Conservation (phyloP, 2,888 invertebrate genomes). For the Dasypogon diadema region DNA sequence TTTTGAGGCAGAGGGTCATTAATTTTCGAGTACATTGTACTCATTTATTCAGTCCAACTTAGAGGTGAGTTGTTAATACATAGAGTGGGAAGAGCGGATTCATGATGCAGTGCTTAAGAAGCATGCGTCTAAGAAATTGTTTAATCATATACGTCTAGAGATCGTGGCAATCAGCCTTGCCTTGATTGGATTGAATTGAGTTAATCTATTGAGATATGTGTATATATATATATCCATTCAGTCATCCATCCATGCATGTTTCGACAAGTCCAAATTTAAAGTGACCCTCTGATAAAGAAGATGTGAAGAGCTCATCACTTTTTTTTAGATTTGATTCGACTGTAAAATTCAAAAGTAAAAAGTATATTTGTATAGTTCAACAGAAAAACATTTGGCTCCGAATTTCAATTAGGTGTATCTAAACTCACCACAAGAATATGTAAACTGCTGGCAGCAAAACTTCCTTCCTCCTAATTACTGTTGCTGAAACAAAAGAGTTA, state of each 20-base stretch:
- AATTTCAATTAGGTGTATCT: not conserved
- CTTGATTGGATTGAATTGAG: slow-evolving; percentile 33
- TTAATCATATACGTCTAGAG: slow-evolving; percentile 17
- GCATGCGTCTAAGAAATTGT: not conserved
- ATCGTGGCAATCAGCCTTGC: not conserved
- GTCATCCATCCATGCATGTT: too few relatives aligned
- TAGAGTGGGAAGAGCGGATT: not conserved
- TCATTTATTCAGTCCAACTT: not conserved
- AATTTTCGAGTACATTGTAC: slow-evolving; percentile 46
- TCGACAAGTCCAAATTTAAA: too few relatives aligned
- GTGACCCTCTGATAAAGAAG: not conserved
- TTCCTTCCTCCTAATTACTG: too few relatives aligned
- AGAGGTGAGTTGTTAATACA: not conserved
- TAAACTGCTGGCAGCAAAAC: not conserved
- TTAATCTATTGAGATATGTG: slow-evolving; percentile 11
- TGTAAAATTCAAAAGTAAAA: not conserved
- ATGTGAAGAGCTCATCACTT: not conserved
- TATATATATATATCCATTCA: too few relatives aligned
- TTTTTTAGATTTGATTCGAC: not conserved
- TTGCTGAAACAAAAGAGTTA: too few relatives aligned
- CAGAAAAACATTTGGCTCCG: not conserved
- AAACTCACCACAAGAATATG: not conserved
- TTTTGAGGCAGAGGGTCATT: slow-evolving; percentile 36
- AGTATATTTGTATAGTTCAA: not conserved
- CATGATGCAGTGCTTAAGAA: not conserved